Base-by-base conservation (phyloP, 2,888 invertebrate genomes). In the Trichopoda pennipes region DNA sequence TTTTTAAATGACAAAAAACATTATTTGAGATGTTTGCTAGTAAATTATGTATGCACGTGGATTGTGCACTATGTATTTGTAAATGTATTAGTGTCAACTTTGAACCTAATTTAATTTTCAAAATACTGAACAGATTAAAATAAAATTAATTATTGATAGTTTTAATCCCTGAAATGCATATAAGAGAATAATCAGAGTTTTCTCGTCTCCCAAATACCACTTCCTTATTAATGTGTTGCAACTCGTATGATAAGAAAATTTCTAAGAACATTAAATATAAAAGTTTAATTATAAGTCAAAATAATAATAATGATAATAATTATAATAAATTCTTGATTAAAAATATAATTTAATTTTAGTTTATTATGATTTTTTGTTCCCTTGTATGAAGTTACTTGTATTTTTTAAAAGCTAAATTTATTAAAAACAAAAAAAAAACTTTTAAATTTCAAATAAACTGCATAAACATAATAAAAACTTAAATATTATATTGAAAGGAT, bases 401-500 rank as follows among this genome's bases (percentile, higher is more conserved):
- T 58, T 70, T 81, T 78, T 63, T 81, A 68, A 68, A 56, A 68
- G 68, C 63, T 79, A 79, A 68, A 42, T 60, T 66, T 38, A 35
- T 70, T n/a, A 2, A 35, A 58, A 23, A 70, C n/a, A n/a, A 55
- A 51, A 64, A 12, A 55, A 51, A 64, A 76, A 49, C 12, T 7
- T 38, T 44, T 3, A 16, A 38, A 19, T 66, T 51, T 0, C 19
- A 42, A 55, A 56, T 28, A 23, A 68, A 77, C 14, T 61, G 32
- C 51, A 78, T 60, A 35, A 32, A 56, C 51, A 12, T 38, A 78
- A 28, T 8, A 53, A 44, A 51, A 49, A 55, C 76, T 86, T 85
- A 90, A 87, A 90, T 91, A 85, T 79, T 82, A 68, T 76, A 79
- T 63, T 91, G 91, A 89, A 91, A 90, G 73, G 91, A 91, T 86